phyloP scores from a whole-genome alignment of 2,797 vertebrate species.

The Linurgus olivaceus region DNA sequence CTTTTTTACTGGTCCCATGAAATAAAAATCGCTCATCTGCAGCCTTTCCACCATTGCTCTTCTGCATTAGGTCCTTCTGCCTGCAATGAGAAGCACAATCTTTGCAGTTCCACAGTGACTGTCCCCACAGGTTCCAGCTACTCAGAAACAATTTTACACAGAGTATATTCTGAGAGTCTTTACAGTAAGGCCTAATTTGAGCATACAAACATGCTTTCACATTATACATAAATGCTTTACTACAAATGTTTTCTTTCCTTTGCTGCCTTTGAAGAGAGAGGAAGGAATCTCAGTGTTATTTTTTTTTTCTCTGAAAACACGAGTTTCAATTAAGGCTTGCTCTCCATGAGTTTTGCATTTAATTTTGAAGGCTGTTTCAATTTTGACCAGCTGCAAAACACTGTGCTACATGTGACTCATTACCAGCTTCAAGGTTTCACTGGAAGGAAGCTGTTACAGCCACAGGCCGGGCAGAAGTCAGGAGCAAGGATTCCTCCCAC shows the following conservation, averaged over 20 bases:
- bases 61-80: constrained; percentile 89
- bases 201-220: background rate
- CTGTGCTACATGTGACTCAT: background rate
- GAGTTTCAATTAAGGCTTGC: background rate
- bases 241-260: background rate
- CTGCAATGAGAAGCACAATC: constrained; percentile 66
- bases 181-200: background rate
- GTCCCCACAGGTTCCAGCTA: background rate
- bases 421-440: background rate
- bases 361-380: background rate
- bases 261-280: background rate
- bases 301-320: background rate
- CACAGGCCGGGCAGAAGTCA: background rate
- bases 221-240: background rate
- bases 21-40: constrained; percentile 83
- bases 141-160: background rate
- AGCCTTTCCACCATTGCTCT: constrained; percentile 66
- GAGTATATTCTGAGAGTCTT: background rate
- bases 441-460: background rate
- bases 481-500: background rate
- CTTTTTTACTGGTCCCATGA: constrained; percentile 82
- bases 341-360: background rate
- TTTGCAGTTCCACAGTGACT: background rate
- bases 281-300: background rate
- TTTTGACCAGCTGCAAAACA: background rate